Base-by-base conservation (phyloP, 2,888 invertebrate species). In the Leistus spinibarbis region DNA sequence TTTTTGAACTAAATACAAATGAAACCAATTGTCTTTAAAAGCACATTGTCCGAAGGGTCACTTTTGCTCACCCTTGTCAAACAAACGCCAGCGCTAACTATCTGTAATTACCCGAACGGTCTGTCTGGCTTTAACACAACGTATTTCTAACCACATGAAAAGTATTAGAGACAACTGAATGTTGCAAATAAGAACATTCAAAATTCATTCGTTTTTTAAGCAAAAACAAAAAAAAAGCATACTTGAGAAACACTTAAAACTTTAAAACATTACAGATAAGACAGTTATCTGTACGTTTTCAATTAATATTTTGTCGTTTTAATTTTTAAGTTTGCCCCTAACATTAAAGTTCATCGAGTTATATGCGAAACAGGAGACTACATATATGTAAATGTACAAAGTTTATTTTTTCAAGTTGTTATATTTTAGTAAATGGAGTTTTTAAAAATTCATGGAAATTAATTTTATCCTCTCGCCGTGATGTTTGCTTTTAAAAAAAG, bases 391-490 rank as follows among this genome's bases (percentile, higher is more conserved):
- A 40, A 40, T 40, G 40, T 40, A 10, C 40, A 40, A n/a, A 40
- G 40, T 40, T 40, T 40, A 40, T 40, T 40, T 40, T 40, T 40
- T 13, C 40, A 40, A 40, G 40, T 40, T 40, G 40, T 40, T 40
- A n/a, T n/a, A n/a, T 40, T 40, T 40, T 40, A 40, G 40, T 60
- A 60, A 60, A 60, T 60, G 60, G 60, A 60, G 20, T 60, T 60
- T 54, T 60, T 60, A 60, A 60, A 60, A 60, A 60, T 60, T 60
- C 60, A 60, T 60, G 60, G 60, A 60, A 60, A 60, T 60, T 60
- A 60, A 60, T 60, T 60, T 57, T 60, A 20, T 20, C 22, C 60
- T 57, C 20, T 19, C 22, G 22, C 13, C 20, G 60, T 60, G 19
- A 60, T 60, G 60, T 60, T 60, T 60, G 22, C 60, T 22, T 60